Percentiles rank a stretch among this genome's conserved stretches.
These are phyloP conservation scores for Aproaerema taeniolella DNA, from an alignment of 2,888 invertebrate species.

Conservation along the genomic window DNA sequence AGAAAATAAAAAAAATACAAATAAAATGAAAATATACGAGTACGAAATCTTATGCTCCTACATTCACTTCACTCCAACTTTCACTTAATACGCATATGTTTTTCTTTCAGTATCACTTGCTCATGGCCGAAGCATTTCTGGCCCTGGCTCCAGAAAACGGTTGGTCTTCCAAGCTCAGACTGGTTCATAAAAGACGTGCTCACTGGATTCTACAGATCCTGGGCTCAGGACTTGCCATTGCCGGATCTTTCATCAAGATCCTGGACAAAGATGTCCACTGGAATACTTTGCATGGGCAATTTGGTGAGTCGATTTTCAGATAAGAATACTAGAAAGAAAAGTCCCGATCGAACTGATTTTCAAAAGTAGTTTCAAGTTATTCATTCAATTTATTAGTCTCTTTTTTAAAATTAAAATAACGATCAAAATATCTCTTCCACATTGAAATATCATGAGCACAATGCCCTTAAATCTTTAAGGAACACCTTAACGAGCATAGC, in stretches of 20 bases:
- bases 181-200: slow-evolving; percentile 33
- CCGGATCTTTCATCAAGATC: slow-evolving; percentile 37
- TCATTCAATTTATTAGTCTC: too few relatives aligned
- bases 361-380: too few relatives aligned
- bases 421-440: too few relatives aligned
- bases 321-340: background rate
- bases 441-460: too few relatives aligned
- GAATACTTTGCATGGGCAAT: slow-evolving; percentile 35
- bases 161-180: slow-evolving; percentile 34
- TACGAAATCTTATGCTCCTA: too few relatives aligned
- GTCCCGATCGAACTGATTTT: too few relatives aligned
- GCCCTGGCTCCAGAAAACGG: slow-evolving; percentile 34
- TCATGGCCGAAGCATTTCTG: slow-evolving; percentile 44
- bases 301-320: slow-evolving; percentile 14
- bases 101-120: slow-evolving; percentile 38
- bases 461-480: too few relatives aligned
- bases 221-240: slow-evolving; percentile 37
- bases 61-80: too few relatives aligned
- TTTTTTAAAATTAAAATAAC: too few relatives aligned
- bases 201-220: slow-evolving; percentile 41
- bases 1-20: too few relatives aligned
- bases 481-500: too few relatives aligned
- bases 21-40: too few relatives aligned
- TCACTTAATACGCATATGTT: background rate
- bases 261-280: slow-evolving; percentile 33